Evolutionary conservation across 53 echinoderm and acorn worm species (phyloP), one percentile per base, ranked within the genome.

Genomic region (Paracentrotus lividus): DNA sequence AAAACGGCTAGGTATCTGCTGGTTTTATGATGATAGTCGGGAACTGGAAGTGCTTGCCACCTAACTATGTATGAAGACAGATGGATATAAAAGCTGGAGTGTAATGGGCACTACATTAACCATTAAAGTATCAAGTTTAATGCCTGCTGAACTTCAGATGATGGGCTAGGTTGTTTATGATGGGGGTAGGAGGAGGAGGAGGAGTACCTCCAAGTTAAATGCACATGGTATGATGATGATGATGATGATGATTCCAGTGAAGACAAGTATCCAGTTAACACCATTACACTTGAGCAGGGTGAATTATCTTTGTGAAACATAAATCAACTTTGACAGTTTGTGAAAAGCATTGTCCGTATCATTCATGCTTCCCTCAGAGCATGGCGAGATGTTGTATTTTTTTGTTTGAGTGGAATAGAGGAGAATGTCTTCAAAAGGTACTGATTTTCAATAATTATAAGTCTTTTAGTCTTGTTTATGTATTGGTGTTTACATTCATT

Each of bases 41-140:
- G 89, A 27, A 40, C 64, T 60, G 44, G 89, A 89, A 89, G 60
- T 59, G 89, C 64, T 57, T 44, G 64, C 89, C 89, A 89, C 66
- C 89, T 89, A 59, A 64, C 89, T 1, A 20, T 16, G 33, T 42
- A 90, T 72, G 69, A 90, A 69, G 91, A 90, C 72, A 90, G 91
- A 90, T 90, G 76, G 91, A 54, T 31, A 68, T 31, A 69, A 72
- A 90, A 44, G 5, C 89, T 53, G 51, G 47, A n/a, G 24, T 14
- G 58, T 90, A 69, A 90, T 72, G 67, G 91, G 58, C 5, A 43
- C 92, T 92, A 92, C 92, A 92, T 92, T 92, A 92, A 92, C 92
- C 92, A 92, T 92, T 92, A 92, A 92, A 92, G 92, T 92, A 92
- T 92, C 92, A 78, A 78, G 54, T 92, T 92, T 56, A 57, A 33